phyloP scores from a whole-genome alignment of 2,888 invertebrate genomes.

The Chironomus tentans region DNA sequence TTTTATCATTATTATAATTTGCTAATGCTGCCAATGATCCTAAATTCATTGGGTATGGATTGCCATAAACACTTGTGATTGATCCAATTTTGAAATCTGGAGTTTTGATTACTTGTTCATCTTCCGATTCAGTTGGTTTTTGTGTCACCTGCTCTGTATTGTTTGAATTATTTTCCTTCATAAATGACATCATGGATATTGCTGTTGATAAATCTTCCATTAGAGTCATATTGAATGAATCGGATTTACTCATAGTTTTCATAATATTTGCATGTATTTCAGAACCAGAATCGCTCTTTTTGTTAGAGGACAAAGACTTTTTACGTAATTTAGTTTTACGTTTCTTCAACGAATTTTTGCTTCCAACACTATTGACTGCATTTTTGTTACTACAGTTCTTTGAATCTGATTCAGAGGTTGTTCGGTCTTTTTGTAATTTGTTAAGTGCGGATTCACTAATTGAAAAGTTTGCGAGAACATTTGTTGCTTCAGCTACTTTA shows the following conservation, averaged over 20 bases:
- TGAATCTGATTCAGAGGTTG: constrained; percentile 16
- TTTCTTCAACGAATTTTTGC: constrained; percentile 40
- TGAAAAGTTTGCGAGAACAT: constrained; percentile 58
- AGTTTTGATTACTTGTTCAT: constrained; percentile 47
- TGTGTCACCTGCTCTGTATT: constrained; percentile 40
- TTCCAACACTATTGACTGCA: constrained; percentile 35
- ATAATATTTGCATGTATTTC: constrained; percentile 38
- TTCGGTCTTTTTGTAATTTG: constrained; percentile 43
- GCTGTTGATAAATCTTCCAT: constrained; percentile 51
- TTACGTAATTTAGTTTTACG: constrained; percentile 40
- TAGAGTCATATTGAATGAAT: constrained; percentile 59
- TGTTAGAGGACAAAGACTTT: constrained; percentile 32
- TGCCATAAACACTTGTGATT: constrained; percentile 32
- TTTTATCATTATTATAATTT: constrained; percentile 37
- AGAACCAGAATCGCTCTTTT: constrained; percentile 48
- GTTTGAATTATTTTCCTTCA: constrained; percentile 30
- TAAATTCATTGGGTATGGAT: constrained; percentile 34
- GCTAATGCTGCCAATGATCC: constrained; percentile 41
- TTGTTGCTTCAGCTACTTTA: constrained; percentile 45
- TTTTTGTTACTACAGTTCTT: background rate
- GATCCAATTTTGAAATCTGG: constrained; percentile 60
- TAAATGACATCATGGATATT: constrained; percentile 41
- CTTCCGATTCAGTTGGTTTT: constrained; percentile 56
- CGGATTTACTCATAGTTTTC: constrained; percentile 58
- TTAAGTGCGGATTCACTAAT: constrained; percentile 85